Base-by-base conservation (phyloP, 2,797 vertebrate genomes). In the Carapus acus region DNA sequence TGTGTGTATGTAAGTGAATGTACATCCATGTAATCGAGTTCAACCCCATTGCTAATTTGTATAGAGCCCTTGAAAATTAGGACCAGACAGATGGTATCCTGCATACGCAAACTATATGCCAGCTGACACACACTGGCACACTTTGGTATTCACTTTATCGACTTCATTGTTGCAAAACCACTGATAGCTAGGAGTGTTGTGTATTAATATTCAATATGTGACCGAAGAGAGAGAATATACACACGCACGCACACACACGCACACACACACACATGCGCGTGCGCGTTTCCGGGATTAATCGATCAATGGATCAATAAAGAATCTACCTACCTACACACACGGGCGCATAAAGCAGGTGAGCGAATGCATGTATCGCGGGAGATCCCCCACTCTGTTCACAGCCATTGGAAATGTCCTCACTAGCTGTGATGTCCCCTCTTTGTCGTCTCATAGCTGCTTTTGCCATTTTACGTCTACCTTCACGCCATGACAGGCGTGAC, bases 81-180 rank as follows among this genome's bases (percentile, higher is more conserved):
- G 46, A 64, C 38, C 17, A 46, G 49, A 61, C 41, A 41, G 54
- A 55, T 60, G 58, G 47, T 52, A 47, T 43, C 42, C 60, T 18
- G n/a, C n/a, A n/a, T n/a, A n/a, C n/a, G n/a, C n/a, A n/a, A n/a
- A n/a, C n/a, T 33, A 13, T 33, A 8, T 9, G 8, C 14, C 31
- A 33, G 31, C 31, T 33, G 31, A 33, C 31, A 12, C 3, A 33
- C 11, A 40, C 40, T n/a, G n/a, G n/a, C n/a, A n/a, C n/a, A n/a
- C n/a, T 56, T 46, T 59, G 22, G 9, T 74, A 77, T 53, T 38
- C 49, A 49, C 63, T 65, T 49, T 65, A 65, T n/a, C n/a, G n/a
- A n/a, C n/a, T 59, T 59, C 60, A 46, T 60, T 47, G 61, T 58
- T 55, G 53, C 46, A 39, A 43, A 59, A 71, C 50, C 58, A 58